Conservation (phyloP, 2,797 vertebrate species). For the Onychomys arenicola region DNA sequence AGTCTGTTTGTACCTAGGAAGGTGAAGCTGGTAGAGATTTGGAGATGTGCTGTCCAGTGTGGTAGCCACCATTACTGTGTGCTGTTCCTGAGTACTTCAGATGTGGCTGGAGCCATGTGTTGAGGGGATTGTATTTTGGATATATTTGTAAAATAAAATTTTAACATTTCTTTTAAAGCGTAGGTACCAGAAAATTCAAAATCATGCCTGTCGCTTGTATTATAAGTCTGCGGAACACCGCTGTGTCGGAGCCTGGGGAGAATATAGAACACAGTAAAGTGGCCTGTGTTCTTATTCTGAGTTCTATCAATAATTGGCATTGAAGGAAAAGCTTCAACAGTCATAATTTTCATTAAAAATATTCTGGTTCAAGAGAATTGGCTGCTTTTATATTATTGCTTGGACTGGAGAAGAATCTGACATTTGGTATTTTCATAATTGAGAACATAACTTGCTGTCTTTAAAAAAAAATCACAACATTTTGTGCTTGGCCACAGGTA, state of each 20-base stretch:
- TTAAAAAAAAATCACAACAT: slow-evolving; percentile 79
- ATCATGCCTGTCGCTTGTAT: neutral
- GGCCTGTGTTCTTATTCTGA: slow-evolving; percentile 66
- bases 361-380: slow-evolving; percentile 78
- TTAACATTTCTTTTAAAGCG: neutral
- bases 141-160: slow-evolving; percentile 30
- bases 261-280: slow-evolving; percentile 8
- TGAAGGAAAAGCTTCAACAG: slow-evolving; percentile 63
- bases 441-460: slow-evolving; percentile 83
- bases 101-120: neutral
- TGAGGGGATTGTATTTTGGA: slow-evolving; percentile 30
- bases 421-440: slow-evolving; percentile 85
- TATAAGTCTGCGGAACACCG: neutral
- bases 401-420: slow-evolving; percentile 75
- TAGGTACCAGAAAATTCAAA: slow-evolving; percentile 25
- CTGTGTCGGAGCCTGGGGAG: neutral
- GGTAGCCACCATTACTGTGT: neutral
- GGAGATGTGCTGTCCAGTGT: neutral
- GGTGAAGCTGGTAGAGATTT: neutral
- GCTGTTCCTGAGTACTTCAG: neutral
- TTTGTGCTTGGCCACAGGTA: slow-evolving; percentile 77
- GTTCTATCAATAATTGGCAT: slow-evolving; percentile 72
- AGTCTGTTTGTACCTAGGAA: neutral
- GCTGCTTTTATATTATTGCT: slow-evolving; percentile 79
- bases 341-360: slow-evolving; percentile 79